Base-by-base conservation (phyloP, 2,797 vertebrate genomes). In the Bucorvus abyssinicus region DNA sequence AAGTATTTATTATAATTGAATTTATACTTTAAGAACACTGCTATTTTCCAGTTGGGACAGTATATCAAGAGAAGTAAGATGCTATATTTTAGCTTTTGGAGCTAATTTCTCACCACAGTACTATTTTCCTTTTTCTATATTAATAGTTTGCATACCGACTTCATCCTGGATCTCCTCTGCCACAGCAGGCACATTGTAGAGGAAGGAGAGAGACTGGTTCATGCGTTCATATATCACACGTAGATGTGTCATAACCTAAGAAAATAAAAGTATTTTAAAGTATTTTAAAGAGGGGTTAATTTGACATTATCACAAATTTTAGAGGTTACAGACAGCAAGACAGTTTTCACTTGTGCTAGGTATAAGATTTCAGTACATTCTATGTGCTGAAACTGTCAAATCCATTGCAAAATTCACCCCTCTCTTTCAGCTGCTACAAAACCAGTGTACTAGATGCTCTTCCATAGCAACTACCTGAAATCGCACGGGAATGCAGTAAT, bases 191-290 rank as follows among this genome's bases (percentile, higher is more conserved):
- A 99, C 99, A 30, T 99, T 99, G 98, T 99, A 99, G 78, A 99
- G 99, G 77, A 99, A 98, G 34, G 98, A 99, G 75, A 99, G 98
- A 90, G 99, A 99, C 98, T 99, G 99, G 97, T 99, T 99, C 99
- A 99, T 99, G 64, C 99, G 98, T 93, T 99, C 99, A 55, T 99
- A 99, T 73, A 99, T 99, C 93, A 99, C 99, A 50, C 99, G 99
- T 94, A 99, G 98, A 96, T 99, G 99, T 57, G 99, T 99, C 98
- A 99, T 98, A 60, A 99, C 99, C 99, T 99, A 56, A 1, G 42
- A 57, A 90, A 40, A 96, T 22, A 94, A 52, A 90, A 88, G 44
- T 18, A 91, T 80, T 90, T 8, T 11, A 52, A 90, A 88, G 44
- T 18, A 91, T 80, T 90, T 8, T 11, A 89, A 82, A 57, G 19